Evolutionary conservation across 2,888 invertebrate genomes (phyloP).

Genomic region (Lycia hirtaria): DNA sequence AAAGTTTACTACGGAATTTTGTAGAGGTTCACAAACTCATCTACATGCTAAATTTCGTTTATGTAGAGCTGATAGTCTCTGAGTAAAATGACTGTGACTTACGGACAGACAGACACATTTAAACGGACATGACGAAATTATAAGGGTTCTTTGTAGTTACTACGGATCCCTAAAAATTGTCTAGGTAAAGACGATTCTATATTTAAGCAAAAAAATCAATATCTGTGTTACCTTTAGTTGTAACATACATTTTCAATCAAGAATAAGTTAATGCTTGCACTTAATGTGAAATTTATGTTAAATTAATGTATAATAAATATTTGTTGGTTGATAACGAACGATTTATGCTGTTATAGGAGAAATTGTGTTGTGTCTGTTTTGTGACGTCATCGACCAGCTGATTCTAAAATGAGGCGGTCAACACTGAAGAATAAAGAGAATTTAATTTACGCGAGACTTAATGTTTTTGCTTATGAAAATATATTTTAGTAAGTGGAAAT

Average conservation of each 20-base stretch:
- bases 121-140: no score
- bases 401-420: slow-evolving; percentile 38
- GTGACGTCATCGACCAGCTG: slow-evolving; percentile 77
- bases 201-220: no score
- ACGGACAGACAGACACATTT: background rate
- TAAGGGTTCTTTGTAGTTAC: no score
- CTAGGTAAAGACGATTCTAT: no score
- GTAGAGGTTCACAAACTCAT: no score
- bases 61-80: no score
- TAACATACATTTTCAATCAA: background rate
- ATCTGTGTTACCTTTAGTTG: background rate
- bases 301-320: slow-evolving; percentile 46
- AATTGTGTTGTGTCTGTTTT: slow-evolving; percentile 43
- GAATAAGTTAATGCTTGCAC: slow-evolving; percentile 22
- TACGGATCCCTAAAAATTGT: no score
- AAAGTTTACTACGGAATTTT: no score
- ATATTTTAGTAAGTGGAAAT: no score
- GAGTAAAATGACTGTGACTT: no score
- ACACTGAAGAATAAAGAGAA: background rate
- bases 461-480: no score
- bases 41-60: no score
- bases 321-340: slow-evolving; percentile 43
- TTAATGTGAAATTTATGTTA: slow-evolving; percentile 29
- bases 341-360: slow-evolving; percentile 34
- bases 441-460: background rate